Evolutionary conservation across 2,113 vertebrate species (phyloP).

Genomic region (Stictonetta naevosa): DNA sequence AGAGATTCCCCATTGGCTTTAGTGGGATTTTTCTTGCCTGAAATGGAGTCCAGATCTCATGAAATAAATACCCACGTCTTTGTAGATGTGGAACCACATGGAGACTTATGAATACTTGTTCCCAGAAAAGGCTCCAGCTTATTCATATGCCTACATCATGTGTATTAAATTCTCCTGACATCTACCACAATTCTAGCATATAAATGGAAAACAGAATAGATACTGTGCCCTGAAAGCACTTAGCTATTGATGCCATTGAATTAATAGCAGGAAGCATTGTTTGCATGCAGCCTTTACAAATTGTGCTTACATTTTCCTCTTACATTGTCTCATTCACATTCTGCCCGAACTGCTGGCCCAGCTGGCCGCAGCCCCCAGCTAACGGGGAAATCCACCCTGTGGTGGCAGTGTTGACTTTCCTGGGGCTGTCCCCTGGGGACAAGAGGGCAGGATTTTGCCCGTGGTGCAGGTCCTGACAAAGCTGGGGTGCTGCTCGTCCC

Average conservation of each 20-base stretch:
- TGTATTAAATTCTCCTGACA: slow-evolving; percentile 39
- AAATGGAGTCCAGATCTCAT: slow-evolving; percentile 59
- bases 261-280: slow-evolving; percentile 32
- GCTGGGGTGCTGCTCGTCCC: not conserved
- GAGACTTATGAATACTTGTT: slow-evolving; percentile 10
- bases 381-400: fast-evolving
- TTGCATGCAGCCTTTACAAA: not conserved
- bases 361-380: fast-evolving
- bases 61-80: not conserved
- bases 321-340: not conserved
- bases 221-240: slow-evolving; percentile 5
- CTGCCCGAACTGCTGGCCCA: fast-evolving
- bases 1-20: not conserved
- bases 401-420: not conserved
- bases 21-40: not conserved
- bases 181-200: slow-evolving; percentile 34
- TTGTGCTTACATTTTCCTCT: not conserved
- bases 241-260: not conserved
- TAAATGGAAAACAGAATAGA: slow-evolving; percentile 58
- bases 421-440: not conserved
- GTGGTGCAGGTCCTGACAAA: fast-evolving
- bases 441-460: not conserved
- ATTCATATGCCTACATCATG: slow-evolving; percentile 36
- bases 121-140: slow-evolving; percentile 26
- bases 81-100: slow-evolving; percentile 17